Percentiles rank a stretch among this genome's conserved stretches.
phyloP scores from a whole-genome alignment of 2,113 vertebrate genomes.

The Herpailurus yagouaroundi region DNA sequence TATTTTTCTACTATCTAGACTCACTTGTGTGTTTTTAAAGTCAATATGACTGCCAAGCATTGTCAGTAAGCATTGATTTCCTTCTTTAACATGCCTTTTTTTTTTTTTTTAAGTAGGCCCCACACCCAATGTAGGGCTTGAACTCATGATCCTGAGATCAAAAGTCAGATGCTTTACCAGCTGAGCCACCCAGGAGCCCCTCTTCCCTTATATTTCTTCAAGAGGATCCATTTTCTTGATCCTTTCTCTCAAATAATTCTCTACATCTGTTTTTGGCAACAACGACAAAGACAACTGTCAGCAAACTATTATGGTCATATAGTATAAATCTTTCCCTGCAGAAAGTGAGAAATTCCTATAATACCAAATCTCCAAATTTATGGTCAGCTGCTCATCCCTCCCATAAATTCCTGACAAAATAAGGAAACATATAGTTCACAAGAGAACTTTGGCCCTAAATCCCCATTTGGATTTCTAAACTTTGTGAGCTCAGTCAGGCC shows the following conservation, averaged over 20 bases:
- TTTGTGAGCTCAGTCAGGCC: neutral
- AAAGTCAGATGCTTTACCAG: too few species aligned
- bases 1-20: neutral
- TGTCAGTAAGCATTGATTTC: neutral
- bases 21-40: neutral
- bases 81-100: neutral
- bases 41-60: neutral
- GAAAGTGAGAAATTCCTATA: neutral
- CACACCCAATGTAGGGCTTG: too few species aligned
- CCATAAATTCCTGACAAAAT: neutral
- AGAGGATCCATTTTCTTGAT: neutral
- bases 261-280: neutral
- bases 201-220: neutral
- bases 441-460: neutral
- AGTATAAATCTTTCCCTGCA: neutral
- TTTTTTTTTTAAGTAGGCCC: too few species aligned
- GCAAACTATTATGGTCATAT: neutral
- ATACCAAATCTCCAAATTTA: neutral
- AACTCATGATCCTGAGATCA: too few species aligned
- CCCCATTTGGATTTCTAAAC: neutral
- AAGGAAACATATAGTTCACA: neutral
- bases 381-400: neutral
- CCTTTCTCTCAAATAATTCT: constrained; percentile 12
- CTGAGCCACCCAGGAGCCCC: too few species aligned
- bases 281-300: neutral